phyloP scores from a whole-genome alignment of 1,140 invertebrate genomes.

The Ceratitis capitata region DNA sequence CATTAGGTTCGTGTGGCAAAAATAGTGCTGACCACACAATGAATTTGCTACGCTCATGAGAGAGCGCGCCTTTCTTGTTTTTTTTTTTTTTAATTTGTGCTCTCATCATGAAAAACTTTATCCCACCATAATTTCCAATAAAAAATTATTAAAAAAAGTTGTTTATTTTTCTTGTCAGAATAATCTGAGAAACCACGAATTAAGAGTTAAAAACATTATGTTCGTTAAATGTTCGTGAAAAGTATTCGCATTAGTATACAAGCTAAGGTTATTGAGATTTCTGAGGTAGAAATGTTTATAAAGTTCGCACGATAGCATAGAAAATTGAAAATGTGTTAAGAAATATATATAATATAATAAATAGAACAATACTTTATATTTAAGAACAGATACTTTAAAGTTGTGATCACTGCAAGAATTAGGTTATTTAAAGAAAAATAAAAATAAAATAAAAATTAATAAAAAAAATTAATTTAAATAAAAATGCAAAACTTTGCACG shows the following conservation, averaged over 20 bases:
- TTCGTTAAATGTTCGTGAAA: background rate
- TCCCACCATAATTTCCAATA: conserved; percentile 65
- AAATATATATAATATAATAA: too few species aligned
- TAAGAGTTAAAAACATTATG: background rate
- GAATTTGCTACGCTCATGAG: too few species aligned
- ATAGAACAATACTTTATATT: too few species aligned
- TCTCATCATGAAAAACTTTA: conserved; percentile 52
- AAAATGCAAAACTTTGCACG: background rate
- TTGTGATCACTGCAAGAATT: conserved; percentile 44
- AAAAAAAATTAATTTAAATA: background rate
- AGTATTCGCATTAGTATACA: background rate
- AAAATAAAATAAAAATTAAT: background rate
- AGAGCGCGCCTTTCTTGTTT: too few species aligned
- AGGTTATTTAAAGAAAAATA: background rate
- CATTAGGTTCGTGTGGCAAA: too few species aligned
- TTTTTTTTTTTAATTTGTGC: background rate
- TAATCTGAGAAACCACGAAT: background rate
- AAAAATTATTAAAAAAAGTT: conserved; percentile 39
- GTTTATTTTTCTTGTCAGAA: too few species aligned
- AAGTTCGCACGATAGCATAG: background rate
- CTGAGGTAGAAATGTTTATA: background rate
- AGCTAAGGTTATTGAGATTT: background rate
- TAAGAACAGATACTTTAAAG: conserved; percentile 37
- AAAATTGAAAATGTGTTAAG: too few species aligned
- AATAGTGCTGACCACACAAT: too few species aligned